These are phyloP conservation scores for Anniella stebbinsi DNA, from an alignment of 2,797 vertebrate species.

Conservation along the genomic window DNA sequence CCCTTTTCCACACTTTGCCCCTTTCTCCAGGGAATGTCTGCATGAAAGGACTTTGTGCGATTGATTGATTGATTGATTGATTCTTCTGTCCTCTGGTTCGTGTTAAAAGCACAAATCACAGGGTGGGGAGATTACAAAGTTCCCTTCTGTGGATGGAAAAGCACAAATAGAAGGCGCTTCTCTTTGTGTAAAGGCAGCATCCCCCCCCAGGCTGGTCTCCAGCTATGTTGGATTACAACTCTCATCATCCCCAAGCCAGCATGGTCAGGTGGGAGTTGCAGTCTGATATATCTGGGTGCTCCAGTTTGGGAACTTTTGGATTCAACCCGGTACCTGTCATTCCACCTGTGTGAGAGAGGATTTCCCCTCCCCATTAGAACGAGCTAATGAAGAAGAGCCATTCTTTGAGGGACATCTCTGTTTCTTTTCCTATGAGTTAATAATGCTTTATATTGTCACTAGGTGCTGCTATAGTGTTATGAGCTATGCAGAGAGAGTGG, in stretches of 20 bases:
- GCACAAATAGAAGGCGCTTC: no score
- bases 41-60: not conserved
- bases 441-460: not conserved
- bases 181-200: not conserved
- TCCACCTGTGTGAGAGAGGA: not conserved
- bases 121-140: not conserved
- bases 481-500: not conserved
- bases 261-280: no score
- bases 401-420: not conserved
- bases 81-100: not conserved
- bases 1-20: not conserved
- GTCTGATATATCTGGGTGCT: no score
- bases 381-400: not conserved
- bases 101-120: not conserved
- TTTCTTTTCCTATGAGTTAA: not conserved
- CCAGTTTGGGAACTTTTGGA: not conserved
- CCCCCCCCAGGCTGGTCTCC: not conserved
- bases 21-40: no score
- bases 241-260: no score
- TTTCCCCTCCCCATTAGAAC: not conserved
- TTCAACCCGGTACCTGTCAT: not conserved
- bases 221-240: not conserved
- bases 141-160: not conserved
- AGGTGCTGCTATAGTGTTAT: slow-evolving; percentile 13
- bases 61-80: no score